Conservation (phyloP, 2,888 invertebrate species). For the Lochmaea capreae region DNA sequence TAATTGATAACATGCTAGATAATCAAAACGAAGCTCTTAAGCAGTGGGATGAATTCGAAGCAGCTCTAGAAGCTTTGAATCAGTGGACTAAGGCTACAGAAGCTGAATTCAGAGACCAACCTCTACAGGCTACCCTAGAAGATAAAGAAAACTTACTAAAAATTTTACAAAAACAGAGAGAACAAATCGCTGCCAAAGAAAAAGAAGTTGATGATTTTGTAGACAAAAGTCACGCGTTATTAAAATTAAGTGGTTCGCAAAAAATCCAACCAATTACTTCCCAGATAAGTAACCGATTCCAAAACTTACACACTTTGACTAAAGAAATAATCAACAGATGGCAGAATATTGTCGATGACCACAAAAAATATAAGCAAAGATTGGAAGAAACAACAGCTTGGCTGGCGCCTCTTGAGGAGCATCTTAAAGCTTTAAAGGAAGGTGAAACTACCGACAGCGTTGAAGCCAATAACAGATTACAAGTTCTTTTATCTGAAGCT, state of each 20-base stretch:
- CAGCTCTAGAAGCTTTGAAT: conserved; percentile 80
- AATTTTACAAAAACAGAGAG: conserved; percentile 78
- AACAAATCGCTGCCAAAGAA: conserved; percentile 83
- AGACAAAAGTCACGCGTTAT: conserved; percentile 87
- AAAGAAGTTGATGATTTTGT: conserved; percentile 88
- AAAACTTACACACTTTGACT: conserved; percentile 81
- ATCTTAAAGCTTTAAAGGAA: conserved; percentile 74
- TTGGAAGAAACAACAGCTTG: conserved; percentile 80
- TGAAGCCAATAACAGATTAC: conserved; percentile 76
- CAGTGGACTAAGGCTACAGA: conserved; percentile 91
- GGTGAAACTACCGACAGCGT: conserved; percentile 71
- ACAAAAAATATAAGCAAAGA: conserved; percentile 81
- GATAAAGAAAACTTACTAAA: conserved; percentile 85
- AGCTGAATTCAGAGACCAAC: conserved; percentile 86
- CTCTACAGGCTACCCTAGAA: conserved; percentile 80
- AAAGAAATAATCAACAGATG: conserved; percentile 89
- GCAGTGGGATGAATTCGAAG: conserved; percentile 91
- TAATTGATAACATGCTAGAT: conserved; percentile 67
- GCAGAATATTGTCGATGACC: conserved; percentile 86
- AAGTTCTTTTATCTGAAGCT: conserved; percentile 80
- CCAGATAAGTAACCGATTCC: conserved; percentile 82
- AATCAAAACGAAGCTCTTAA: conserved; percentile 80
- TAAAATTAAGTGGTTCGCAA: conserved; percentile 86
- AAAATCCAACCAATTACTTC: conserved; percentile 87
- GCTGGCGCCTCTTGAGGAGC: conserved; percentile 81